Evolutionary conservation across 2,797 vertebrate genomes (phyloP).

Genomic region (Prionace glauca): DNA sequence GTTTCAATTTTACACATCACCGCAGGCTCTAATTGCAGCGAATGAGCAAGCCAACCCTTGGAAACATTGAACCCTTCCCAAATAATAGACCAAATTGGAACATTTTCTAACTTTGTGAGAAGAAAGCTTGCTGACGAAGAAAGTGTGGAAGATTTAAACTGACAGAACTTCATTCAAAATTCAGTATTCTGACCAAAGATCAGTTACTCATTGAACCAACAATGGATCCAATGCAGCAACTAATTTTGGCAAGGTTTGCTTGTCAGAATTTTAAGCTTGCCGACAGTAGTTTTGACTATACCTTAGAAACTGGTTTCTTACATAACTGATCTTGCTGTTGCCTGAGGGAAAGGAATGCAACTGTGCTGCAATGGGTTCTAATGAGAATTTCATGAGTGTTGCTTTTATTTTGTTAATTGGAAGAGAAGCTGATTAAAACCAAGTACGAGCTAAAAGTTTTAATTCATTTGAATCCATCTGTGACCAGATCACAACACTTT

Average conservation of each 20-base stretch:
- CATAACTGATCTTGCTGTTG: background rate
- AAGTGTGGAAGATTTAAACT: background rate
- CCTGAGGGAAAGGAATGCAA: background rate
- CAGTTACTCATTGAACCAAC: background rate
- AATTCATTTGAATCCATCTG: slow-evolving; percentile 1
- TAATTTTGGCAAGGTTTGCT: background rate
- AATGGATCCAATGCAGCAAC: background rate
- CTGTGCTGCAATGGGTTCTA: background rate
- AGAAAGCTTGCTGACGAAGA: background rate
- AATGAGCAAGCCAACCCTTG: background rate
- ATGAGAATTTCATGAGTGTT: background rate
- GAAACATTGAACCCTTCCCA: background rate
- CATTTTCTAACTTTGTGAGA: background rate
- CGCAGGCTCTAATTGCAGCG: background rate
- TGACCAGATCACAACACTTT: background rate
- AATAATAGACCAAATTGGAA: background rate
- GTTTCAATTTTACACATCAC: slow-evolving; percentile 12
- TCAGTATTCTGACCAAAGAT: background rate
- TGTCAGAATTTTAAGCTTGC: background rate
- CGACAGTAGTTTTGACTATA: background rate
- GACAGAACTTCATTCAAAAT: background rate
- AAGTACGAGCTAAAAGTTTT: background rate
- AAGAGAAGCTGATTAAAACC: background rate
- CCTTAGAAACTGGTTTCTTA: background rate
- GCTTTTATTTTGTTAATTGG: slow-evolving; percentile 20